Evolutionary conservation across 2,113 vertebrate genomes (phyloP), one percentile per base, ranked within the genome.

Genomic region (Anguilla rostrata): DNA sequence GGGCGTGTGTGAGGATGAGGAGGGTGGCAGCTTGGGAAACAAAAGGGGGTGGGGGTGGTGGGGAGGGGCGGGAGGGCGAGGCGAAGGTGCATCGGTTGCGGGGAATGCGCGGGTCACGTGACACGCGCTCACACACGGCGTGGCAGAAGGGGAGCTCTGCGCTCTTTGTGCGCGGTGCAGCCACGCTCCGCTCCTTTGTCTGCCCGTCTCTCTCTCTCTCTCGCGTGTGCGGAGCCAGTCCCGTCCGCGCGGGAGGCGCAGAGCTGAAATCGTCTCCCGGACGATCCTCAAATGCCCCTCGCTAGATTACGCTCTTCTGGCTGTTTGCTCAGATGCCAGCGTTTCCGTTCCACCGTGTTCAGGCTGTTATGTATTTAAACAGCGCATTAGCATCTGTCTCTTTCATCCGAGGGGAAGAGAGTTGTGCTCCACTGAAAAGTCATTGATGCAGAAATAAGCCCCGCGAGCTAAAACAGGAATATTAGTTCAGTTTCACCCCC

Each of bases 281-380:
- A 39, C 18, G 41, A 12, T 49, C 16, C 26, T 82, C 43, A 82
- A n/a, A 49, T 39, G 46, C 43, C 81, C 46, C 81, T 29, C 46
- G 4, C 11, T 7, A 5, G 7, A 14, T 9, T 4, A 2, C 12
- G 12, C 0, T n/a, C 43, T 46, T 12, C 20, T 49, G 41, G 81
- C 81, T 53, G 81, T 82, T 82, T 82, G 40, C 81, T 46, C 22
- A 29, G 81, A 82, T n/a, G n/a, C 41, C 39, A 49, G 46, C 26
- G 29, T 53, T 82, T 49, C 26, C 81, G 4, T 49, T 53, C n/a
- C 3, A 82, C 22, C 1, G 41, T 29, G 41, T 82, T 82, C 41
- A 26, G 43, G 20, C 39, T 80, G 29, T 83, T 39, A 20, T 56
- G 53, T 39, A 1, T 83, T 57, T 57, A 83, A 53, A 82, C 81